These are phyloP conservation scores for Willisornis vidua DNA, from an alignment of 2,113 vertebrate species.

Conservation along the genomic window DNA sequence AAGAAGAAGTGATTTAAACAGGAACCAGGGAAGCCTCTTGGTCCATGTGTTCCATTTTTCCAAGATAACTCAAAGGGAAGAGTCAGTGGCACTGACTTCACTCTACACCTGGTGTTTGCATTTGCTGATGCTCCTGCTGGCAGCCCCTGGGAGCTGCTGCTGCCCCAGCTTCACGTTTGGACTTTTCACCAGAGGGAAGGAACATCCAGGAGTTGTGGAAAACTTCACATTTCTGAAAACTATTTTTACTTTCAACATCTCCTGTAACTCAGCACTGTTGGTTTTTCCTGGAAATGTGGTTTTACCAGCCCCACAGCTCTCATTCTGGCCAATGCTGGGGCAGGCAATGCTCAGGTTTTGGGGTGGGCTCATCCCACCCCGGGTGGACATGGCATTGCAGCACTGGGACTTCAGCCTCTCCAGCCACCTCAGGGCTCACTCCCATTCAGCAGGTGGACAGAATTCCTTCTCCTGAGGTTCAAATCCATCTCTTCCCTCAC, in stretches of 20 bases:
- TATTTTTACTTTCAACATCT: conserved; percentile 10
- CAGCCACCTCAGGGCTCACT: not conserved
- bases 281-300: not conserved
- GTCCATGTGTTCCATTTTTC: not conserved
- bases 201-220: not conserved
- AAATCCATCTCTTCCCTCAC: not conserved
- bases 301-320: conserved; percentile 21
- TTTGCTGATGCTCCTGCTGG: conserved; percentile 14
- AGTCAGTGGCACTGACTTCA: not conserved
- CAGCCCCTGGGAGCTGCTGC: not conserved
- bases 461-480: not conserved
- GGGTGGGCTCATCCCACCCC: not conserved
- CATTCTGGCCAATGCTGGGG: not conserved
- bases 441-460: not conserved
- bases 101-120: not conserved
- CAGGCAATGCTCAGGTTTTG: not conserved
- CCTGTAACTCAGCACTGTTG: not conserved
- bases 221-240: not conserved
- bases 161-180: not conserved
- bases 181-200: not conserved
- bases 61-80: not conserved
- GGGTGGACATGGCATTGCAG: not conserved
- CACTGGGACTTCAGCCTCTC: not conserved
- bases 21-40: not conserved
- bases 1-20: not conserved